Conservation (phyloP, 53 echinoderm and acorn worm species). For the Crossaster papposus region DNA sequence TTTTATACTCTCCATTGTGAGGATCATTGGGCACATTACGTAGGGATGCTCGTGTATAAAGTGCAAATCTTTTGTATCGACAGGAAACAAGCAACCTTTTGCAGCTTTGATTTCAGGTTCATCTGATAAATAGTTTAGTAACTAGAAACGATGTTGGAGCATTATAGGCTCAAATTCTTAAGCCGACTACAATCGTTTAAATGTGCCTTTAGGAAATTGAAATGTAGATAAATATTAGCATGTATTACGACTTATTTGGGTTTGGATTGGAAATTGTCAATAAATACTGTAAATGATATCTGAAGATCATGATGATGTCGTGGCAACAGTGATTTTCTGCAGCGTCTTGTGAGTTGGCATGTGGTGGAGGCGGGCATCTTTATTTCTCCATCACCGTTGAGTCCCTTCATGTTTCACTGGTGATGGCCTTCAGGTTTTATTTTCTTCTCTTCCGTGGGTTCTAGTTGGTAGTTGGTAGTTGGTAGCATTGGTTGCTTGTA, state of each 20-base stretch:
- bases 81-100: background rate
- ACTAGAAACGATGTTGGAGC: no score
- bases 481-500: background rate
- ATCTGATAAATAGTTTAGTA: no score
- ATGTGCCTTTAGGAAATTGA: background rate
- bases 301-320: constrained; percentile 6
- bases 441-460: background rate
- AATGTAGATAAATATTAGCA: background rate
- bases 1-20: background rate
- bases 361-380: constrained; percentile 26
- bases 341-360: constrained; percentile 10
- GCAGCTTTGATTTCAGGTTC: background rate
- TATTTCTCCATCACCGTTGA: background rate
- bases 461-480: background rate
- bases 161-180: background rate
- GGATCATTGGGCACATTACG: background rate
- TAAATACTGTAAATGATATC: background rate
- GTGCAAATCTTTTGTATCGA: background rate
- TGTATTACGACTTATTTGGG: background rate
- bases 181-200: background rate
- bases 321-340: constrained; percentile 12
- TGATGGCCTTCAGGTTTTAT: background rate
- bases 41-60: background rate
- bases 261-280: background rate
- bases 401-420: background rate